phyloP scores from a whole-genome alignment of 2,888 invertebrate species.

The Acronicta leporina region DNA sequence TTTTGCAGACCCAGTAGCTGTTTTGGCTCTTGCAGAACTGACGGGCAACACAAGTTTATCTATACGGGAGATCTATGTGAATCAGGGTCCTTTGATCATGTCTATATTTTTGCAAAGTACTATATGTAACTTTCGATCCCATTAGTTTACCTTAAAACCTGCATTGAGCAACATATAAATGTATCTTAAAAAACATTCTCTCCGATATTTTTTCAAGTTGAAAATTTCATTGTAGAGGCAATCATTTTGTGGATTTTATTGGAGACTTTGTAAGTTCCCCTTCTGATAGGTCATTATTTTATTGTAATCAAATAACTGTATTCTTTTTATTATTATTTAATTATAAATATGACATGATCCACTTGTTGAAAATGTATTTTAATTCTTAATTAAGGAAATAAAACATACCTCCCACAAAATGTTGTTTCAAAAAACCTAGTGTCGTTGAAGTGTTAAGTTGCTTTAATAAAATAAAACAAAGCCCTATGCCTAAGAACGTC shows the following conservation, averaged over 20 bases:
- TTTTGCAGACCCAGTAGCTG: slow-evolving; percentile 58
- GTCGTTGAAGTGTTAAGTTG: too few relatives aligned
- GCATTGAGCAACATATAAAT: too few relatives aligned
- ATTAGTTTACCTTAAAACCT: not conserved
- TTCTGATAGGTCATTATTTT: not conserved
- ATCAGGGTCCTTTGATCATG: slow-evolving; percentile 51
- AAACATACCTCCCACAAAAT: too few relatives aligned
- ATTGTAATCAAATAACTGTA: not conserved
- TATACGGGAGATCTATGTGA: slow-evolving; percentile 54
- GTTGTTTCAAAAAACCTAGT: too few relatives aligned
- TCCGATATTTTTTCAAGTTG: too few relatives aligned
- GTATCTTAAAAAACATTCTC: too few relatives aligned
- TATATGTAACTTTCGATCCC: slow-evolving; percentile 62
- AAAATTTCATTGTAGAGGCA: not conserved
- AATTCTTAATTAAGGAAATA: not conserved
- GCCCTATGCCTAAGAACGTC: too few relatives aligned
- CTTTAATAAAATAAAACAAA: too few relatives aligned
- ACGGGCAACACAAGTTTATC: slow-evolving; percentile 4
- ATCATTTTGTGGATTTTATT: not conserved
- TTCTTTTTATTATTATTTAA: too few relatives aligned
- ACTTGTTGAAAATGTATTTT: not conserved
- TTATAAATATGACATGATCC: not conserved
- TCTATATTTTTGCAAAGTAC: slow-evolving; percentile 58
- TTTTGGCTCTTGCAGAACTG: not conserved
- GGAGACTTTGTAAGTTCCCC: too few relatives aligned